Percentiles rank a stretch among this genome's conserved stretches.
Conservation (phyloP, 2,113 vertebrate species). For the Ailurus styani region DNA sequence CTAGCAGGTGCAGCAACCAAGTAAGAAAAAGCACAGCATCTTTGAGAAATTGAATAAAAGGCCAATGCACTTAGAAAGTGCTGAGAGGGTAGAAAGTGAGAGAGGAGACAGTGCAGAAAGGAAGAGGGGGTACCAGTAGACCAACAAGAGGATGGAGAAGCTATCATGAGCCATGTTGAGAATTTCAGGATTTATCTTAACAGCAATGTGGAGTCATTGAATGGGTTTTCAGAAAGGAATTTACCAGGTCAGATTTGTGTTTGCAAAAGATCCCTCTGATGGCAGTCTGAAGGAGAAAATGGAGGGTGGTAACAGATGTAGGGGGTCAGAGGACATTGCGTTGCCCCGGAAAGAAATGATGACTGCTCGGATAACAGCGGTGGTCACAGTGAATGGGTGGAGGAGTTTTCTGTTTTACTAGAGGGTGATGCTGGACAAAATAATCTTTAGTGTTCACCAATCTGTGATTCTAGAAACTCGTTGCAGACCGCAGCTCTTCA, state of each 20-base stretch:
- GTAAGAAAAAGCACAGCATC: neutral
- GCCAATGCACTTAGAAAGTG: neutral
- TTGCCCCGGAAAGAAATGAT: neutral
- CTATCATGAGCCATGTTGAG: neutral
- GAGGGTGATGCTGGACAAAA: neutral
- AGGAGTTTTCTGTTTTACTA: neutral
- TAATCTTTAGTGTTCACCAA: neutral
- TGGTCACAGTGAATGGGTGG: neutral
- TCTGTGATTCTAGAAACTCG: neutral
- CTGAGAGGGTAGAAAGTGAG: too few relatives aligned
- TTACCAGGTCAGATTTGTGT: neutral
- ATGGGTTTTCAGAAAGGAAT: neutral
- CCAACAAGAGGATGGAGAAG: neutral
- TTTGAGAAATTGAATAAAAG: neutral
- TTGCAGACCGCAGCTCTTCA: neutral
- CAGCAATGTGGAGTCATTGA: neutral
- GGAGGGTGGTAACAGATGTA: neutral
- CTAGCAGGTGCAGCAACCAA: neutral
- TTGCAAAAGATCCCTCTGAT: neutral
- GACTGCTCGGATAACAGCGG: neutral
- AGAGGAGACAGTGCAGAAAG: too few relatives aligned
- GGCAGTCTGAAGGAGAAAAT: neutral
- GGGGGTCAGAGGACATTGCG: neutral
- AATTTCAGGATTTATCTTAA: neutral
- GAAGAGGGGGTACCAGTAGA: neutral